Evolutionary conservation across 2,797 vertebrate genomes (phyloP), one percentile per base, ranked within the genome.

Genomic region (Malacoctenus gilli): DNA sequence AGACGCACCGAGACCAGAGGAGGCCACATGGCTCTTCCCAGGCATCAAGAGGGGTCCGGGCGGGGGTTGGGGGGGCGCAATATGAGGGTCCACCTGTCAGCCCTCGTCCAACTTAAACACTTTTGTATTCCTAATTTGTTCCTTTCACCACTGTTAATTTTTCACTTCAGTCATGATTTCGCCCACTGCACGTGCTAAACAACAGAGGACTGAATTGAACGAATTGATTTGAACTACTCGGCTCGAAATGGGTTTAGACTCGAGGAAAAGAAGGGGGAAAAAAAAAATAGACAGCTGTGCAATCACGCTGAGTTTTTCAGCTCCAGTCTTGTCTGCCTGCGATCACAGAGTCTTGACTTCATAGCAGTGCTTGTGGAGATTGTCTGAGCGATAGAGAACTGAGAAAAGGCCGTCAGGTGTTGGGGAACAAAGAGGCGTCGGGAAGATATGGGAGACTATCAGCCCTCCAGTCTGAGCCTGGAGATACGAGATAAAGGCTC

Each of bases 401-500:
- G 57, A 70, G 69, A 55, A 77, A 76, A 78, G 80, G 85, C 72
- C 49, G 32, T 75, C 82, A 86, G 88, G 86, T 87, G 89, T 79
- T 75, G 59, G 69, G 65, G 78, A 90, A 90, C 85, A 90, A 89
- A 88, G 85, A 86, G 63, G 80, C 68, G 48, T 83, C 79, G 55
- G 70, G 68, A 59, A 85, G 81, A 89, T 83, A 79, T 67, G 80
- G 82, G 76, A 83, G 79, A 81, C 80, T 77, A 84, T 77, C 83
- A 78, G 72, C 76, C 72, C 80, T 83, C 76, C 77, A 68, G 85
- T 80, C 84, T 80, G 62, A 66, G 85, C 80, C 83, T 87, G 85
- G 60, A 92, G 89, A 89, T 89, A 68, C 2, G 47, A 84, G 87
- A 91, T 92, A 87, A 90, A 86, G 65, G 54, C 75, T 71, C 67